phyloP scores from a whole-genome alignment of 2,888 invertebrate genomes.

The Rhaphigaster nebulosa region DNA sequence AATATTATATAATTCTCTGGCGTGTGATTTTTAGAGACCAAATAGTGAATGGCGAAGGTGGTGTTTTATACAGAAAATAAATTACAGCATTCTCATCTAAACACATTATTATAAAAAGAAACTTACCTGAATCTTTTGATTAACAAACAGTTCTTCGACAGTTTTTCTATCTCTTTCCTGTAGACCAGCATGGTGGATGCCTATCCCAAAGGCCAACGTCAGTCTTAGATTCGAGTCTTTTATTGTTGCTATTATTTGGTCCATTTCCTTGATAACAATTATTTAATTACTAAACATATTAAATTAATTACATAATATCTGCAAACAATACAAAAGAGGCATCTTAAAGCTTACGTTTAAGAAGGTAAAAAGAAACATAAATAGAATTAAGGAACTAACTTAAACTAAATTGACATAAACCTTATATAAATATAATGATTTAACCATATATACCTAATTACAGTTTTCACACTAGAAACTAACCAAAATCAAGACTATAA shows the following conservation, averaged over 20 bases:
- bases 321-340: background rate
- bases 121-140: constrained; percentile 92
- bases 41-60: no score
- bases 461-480: no score
- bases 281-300: background rate
- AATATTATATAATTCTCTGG: no score
- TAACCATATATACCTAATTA: no score
- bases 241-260: constrained; percentile 78
- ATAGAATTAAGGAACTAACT: background rate
- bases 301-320: background rate
- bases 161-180: constrained; percentile 91
- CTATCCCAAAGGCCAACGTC: constrained; percentile 96
- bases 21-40: no score
- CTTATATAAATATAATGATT: no score
- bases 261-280: constrained; percentile 76
- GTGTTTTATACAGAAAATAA: no score
- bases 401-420: background rate
- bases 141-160: constrained; percentile 94
- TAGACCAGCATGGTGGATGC: constrained; percentile 98
- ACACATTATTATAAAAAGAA: no score
- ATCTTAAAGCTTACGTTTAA: background rate
- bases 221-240: constrained; percentile 92
- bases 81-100: no score
- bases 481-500: no score
- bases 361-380: background rate